Conservation (phyloP, 2,113 vertebrate species). For the Engraulis encrasicolus region DNA sequence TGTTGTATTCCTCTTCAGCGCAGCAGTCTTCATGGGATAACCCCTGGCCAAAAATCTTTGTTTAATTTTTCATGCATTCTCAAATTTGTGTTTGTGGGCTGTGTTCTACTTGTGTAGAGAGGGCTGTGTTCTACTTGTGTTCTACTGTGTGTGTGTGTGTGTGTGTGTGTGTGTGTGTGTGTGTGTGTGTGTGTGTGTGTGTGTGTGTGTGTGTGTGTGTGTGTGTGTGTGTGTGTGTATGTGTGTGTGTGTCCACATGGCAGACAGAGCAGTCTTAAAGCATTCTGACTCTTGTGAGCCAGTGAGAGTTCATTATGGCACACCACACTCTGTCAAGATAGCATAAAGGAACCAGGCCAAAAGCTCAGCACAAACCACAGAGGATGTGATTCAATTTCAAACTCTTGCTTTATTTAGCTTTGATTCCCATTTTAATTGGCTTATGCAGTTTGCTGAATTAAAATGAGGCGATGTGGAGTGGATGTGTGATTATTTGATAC, state of each 20-base stretch:
- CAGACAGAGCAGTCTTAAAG: background rate
- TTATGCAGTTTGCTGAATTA: slow-evolving; percentile 4
- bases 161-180: background rate
- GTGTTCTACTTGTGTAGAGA: too few relatives aligned
- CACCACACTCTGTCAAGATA: slow-evolving; percentile 8
- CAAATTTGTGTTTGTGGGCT: too few relatives aligned
- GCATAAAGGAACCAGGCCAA: slow-evolving; percentile 16
- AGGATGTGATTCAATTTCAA: slow-evolving; percentile 11
- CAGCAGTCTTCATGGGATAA: too few relatives aligned
- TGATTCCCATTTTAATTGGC: background rate
- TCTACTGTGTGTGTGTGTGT: background rate
- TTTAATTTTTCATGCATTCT: too few relatives aligned
- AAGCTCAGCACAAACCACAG: background rate
- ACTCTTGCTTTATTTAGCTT: slow-evolving; percentile 10
- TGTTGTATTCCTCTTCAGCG: too few relatives aligned
- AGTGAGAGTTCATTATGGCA: slow-evolving; percentile 14
- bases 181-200: background rate
- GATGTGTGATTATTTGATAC: slow-evolving; percentile 3
- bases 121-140: too few relatives aligned
- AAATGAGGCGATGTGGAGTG: background rate
- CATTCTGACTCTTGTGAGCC: background rate
- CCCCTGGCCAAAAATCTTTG: too few relatives aligned
- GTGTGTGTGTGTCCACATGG: too few relatives aligned
- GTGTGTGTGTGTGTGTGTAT: background rate
- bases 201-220: background rate